Percentiles rank a stretch among this genome's conserved stretches.
These are phyloP conservation scores for Pseudomugil tenellus DNA, from an alignment of 2,797 vertebrate genomes.

Conservation along the genomic window DNA sequence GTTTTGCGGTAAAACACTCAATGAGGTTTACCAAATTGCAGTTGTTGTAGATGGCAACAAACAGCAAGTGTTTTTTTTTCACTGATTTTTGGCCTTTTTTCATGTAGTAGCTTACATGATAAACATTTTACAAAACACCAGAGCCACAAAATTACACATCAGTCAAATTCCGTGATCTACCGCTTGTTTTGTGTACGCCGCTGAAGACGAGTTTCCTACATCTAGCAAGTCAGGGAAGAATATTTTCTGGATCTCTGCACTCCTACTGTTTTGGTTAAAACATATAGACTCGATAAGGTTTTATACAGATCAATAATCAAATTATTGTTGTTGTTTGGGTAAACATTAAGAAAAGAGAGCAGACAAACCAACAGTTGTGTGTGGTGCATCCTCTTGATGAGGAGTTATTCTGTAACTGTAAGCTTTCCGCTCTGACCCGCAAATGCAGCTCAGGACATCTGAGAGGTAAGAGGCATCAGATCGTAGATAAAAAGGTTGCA, in stretches of 20 bases:
- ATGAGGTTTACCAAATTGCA: constrained; percentile 16
- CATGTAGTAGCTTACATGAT: constrained; percentile 15
- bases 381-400: neutral
- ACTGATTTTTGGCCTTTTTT: constrained; percentile 7
- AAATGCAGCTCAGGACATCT: neutral
- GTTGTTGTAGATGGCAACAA: constrained; percentile 9
- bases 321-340: too few species aligned
- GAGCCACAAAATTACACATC: constrained; percentile 22
- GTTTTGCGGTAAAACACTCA: neutral
- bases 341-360: too few species aligned
- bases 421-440: neutral
- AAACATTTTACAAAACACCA: constrained; percentile 28
- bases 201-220: neutral
- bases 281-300: neutral
- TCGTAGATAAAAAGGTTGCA: constrained; percentile 35
- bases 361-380: neutral
- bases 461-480: constrained; percentile 13
- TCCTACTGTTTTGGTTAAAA: neutral
- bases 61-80: constrained; percentile 23
- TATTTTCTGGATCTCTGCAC: neutral
- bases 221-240: neutral
- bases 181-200: constrained; percentile 26
- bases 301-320: neutral
- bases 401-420: neutral
- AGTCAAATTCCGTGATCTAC: constrained; percentile 28